Evolutionary conservation across 2,888 invertebrate species (phyloP).

Genomic region (Drosophila nigricruria): DNA sequence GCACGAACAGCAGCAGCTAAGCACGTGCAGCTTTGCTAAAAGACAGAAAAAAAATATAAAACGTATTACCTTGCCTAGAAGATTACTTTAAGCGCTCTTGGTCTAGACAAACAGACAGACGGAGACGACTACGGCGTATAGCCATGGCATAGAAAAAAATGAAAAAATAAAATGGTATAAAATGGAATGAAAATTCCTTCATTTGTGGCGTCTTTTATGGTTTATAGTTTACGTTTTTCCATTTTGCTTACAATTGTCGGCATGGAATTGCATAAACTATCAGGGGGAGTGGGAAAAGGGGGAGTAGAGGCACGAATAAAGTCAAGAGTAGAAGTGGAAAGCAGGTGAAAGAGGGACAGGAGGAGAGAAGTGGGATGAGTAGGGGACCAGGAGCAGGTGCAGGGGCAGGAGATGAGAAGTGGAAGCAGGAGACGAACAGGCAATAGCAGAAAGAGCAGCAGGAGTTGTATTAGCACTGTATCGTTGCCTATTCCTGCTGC

Average conservation of each 20-base stretch:
- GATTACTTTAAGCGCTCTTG: constrained; percentile 19
- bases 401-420: background rate
- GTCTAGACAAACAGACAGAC: constrained; percentile 24
- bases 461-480: background rate
- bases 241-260: constrained; percentile 27
- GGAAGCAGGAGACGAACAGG: background rate
- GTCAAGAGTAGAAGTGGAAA: no score
- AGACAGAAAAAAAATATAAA: constrained; percentile 12
- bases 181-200: constrained; percentile 31
- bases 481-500: background rate
- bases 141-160: constrained; percentile 1
- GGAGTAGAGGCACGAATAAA: no score
- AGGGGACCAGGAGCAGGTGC: no score
- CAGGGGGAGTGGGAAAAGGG: background rate
- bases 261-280: constrained; percentile 31
- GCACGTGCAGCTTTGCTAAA: constrained; percentile 17
- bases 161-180: constrained; percentile 9
- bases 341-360: background rate
- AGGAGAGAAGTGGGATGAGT: background rate
- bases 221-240: constrained; percentile 23
- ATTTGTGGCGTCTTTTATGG: constrained; percentile 28
- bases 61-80: constrained; percentile 17
- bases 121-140: background rate
- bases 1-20: constrained; percentile 19
- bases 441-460: background rate